A percentile compares a stretch with the other conserved stretches of the same genome.
These are phyloP conservation scores for Zaprionus lachaisei DNA, from an alignment of 1,140 invertebrate genomes.

Conservation along the genomic window DNA sequence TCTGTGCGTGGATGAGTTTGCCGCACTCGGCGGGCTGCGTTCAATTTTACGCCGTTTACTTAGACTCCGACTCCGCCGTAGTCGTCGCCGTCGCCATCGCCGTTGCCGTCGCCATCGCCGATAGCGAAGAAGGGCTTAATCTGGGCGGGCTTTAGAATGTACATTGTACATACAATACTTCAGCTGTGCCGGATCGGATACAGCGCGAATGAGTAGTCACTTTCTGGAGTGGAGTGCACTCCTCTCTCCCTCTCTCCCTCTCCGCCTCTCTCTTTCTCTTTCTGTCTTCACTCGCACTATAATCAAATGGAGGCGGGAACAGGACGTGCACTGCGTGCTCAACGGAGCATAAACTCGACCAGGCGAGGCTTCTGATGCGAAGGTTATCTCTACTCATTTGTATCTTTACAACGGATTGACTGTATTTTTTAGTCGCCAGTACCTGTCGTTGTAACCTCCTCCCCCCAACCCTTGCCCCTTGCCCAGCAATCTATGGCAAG, in stretches of 20 bases:
- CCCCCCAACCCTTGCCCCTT: neutral
- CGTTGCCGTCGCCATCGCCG: slow-evolving; percentile 52
- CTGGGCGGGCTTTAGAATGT: slow-evolving; percentile 69
- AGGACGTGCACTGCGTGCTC: slow-evolving; percentile 46
- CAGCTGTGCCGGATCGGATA: slow-evolving; percentile 37
- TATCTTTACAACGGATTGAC: neutral
- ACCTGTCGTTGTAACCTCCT: too few relatives aligned
- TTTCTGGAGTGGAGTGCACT: neutral
- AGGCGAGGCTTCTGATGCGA: slow-evolving; percentile 27
- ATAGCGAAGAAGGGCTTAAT: slow-evolving; percentile 71
- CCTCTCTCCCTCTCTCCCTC: neutral
- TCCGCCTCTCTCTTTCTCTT: neutral
- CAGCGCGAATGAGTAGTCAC: slow-evolving; percentile 3
- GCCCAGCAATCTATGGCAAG: slow-evolving; percentile 12
- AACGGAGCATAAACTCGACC: slow-evolving; percentile 70
- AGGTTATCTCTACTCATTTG: slow-evolving; percentile 50
- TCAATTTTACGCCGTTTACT: slow-evolving; percentile 43
- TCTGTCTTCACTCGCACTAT: neutral
- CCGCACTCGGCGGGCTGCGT: slow-evolving; percentile 3
- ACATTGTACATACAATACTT: slow-evolving; percentile 29
- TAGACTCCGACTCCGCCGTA: neutral
- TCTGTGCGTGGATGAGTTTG: slow-evolving; percentile 5
- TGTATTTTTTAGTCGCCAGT: slow-evolving; percentile 13
- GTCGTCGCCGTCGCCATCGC: slow-evolving; percentile 36
- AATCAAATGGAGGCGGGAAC: slow-evolving; percentile 3